These are phyloP conservation scores for Phalera bucephala DNA, from an alignment of 2,888 invertebrate genomes.

Conservation along the genomic window DNA sequence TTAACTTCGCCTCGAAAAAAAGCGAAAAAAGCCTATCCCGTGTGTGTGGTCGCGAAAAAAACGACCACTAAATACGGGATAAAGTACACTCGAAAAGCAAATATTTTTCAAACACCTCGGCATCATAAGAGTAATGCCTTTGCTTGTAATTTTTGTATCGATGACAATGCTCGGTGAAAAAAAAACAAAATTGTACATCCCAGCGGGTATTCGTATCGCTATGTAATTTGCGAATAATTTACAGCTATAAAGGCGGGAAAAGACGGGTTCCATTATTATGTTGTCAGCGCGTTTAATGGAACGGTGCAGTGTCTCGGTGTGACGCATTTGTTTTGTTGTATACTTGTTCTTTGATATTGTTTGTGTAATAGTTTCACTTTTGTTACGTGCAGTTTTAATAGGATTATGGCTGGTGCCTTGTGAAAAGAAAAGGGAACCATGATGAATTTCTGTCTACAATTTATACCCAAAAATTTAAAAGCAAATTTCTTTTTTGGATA, in stretches of 20 bases:
- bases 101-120: conserved; percentile 80
- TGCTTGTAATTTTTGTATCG: conserved; percentile 75
- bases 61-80: conserved; percentile 55
- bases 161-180: conserved; percentile 71
- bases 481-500: too few relatives aligned
- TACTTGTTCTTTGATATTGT: conserved; percentile 26
- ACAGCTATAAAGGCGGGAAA: conserved; percentile 49
- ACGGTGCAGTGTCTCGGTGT: conserved; percentile 39
- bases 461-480: too few relatives aligned
- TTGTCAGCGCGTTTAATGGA: conserved; percentile 62
- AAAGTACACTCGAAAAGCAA: conserved; percentile 72
- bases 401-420: too few relatives aligned
- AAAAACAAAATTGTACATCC: conserved; percentile 40
- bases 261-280: conserved; percentile 59
- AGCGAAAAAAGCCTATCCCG: conserved; percentile 26
- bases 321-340: conserved; percentile 30
- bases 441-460: too few relatives aligned
- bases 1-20: conserved; percentile 66
- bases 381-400: background rate
- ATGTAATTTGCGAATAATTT: conserved; percentile 76
- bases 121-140: conserved; percentile 60
- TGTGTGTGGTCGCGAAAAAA: conserved; percentile 71
- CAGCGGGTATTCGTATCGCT: conserved; percentile 67
- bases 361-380: conserved; percentile 15
- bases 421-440: too few relatives aligned